These are phyloP conservation scores for Zaprionus taronus DNA, from an alignment of 1,140 invertebrate species.

Conservation along the genomic window DNA sequence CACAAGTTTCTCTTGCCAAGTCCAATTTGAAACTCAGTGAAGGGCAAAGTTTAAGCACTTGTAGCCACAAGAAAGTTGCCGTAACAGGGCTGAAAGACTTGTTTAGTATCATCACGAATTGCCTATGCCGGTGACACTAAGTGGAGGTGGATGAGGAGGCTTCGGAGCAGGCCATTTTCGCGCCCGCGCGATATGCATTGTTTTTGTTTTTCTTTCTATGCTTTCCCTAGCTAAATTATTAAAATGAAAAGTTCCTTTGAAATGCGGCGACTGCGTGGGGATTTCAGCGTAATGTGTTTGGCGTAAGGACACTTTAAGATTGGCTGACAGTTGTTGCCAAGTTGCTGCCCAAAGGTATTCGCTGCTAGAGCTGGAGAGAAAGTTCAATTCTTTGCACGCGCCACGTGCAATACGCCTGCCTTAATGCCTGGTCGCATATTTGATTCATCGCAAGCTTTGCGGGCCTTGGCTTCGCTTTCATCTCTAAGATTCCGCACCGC, in stretches of 20 bases:
- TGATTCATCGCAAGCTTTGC: constrained; percentile 19
- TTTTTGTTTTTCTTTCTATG: constrained; percentile 22
- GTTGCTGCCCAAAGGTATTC: constrained; percentile 9
- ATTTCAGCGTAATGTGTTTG: constrained; percentile 40
- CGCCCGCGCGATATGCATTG: background rate
- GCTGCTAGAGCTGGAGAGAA: background rate
- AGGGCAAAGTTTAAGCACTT: constrained; percentile 68
- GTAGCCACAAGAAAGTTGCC: constrained; percentile 44
- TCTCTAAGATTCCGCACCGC: background rate
- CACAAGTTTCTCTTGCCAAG: background rate
- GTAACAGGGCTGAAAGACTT: constrained; percentile 11
- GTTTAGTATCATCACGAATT: constrained; percentile 37
- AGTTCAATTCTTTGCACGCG: constrained; percentile 7
- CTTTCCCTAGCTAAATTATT: constrained; percentile 56
- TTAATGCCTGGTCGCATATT: constrained; percentile 8
- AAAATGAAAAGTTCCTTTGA: constrained; percentile 68
- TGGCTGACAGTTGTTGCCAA: constrained; percentile 23
- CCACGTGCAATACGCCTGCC: background rate
- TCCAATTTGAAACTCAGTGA: constrained; percentile 61
- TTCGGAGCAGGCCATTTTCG: background rate
- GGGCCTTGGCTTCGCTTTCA: constrained; percentile 10
- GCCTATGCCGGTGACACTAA: constrained; percentile 5
- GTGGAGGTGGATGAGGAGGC: background rate
- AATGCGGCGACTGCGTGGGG: constrained; percentile 26
- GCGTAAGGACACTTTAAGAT: constrained; percentile 24